Evolutionary conservation across 2,113 vertebrate species (phyloP).

Genomic region (Sterrhoptilus dennistouni): DNA sequence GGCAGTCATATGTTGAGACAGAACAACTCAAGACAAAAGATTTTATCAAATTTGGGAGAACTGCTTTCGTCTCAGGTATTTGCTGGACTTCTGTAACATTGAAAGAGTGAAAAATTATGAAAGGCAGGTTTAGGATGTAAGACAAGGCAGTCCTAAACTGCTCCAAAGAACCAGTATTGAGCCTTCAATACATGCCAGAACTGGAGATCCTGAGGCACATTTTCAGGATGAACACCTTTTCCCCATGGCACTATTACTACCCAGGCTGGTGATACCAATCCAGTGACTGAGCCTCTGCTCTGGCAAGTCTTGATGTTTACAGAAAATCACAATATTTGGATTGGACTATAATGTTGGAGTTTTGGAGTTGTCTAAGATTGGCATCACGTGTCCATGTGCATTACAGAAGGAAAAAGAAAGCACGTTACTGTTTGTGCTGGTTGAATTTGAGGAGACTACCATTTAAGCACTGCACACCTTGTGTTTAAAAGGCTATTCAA

Average conservation of each 20-base stretch:
- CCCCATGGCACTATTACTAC: neutral
- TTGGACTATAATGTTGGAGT: neutral
- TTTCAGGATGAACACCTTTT: neutral
- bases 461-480: neutral
- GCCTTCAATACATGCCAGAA: neutral
- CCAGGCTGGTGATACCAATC: rapidly evolving
- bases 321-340: neutral
- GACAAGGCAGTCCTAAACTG: neutral
- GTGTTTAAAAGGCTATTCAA: neutral
- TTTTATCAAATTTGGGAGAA: neutral
- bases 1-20: neutral
- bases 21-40: neutral
- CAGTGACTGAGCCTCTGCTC: neutral
- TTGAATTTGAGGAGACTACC: neutral
- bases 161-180: neutral
- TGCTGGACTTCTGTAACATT: neutral
- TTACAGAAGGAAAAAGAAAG: neutral
- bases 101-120: neutral
- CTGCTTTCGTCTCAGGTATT: neutral
- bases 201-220: neutral
- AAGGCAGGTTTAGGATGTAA: neutral
- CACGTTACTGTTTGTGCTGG: neutral
- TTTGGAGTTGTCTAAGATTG: neutral
- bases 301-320: neutral
- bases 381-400: neutral